A percentile compares a stretch with the other conserved stretches of the same genome.
These are phyloP conservation scores for Oscheius sp. DNA, from an alignment of 2,888 invertebrate species.

Conservation along the genomic window DNA sequence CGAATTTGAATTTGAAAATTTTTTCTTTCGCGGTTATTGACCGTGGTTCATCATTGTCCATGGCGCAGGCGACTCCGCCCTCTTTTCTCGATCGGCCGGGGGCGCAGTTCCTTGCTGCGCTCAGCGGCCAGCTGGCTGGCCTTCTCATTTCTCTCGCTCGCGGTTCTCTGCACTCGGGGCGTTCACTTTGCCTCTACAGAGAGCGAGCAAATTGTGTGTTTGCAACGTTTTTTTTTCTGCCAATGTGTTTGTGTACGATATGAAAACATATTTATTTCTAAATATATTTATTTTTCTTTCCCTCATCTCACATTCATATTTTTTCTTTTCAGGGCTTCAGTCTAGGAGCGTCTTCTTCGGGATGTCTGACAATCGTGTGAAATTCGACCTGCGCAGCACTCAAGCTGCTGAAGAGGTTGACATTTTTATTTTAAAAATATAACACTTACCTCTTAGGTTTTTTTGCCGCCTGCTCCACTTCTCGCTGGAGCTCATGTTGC, in stretches of 20 bases:
- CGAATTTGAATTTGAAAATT: neutral
- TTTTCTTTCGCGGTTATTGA: neutral
- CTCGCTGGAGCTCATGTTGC: constrained; percentile 67
- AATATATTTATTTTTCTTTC: too few species aligned
- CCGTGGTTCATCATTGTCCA: neutral
- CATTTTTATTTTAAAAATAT: too few species aligned
- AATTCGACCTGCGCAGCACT: constrained; percentile 42
- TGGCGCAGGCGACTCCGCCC: constrained; percentile 1
- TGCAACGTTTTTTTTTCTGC: too few species aligned
- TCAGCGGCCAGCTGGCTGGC: constrained; percentile 19
- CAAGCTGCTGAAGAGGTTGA: constrained; percentile 20
- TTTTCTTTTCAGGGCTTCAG: too few species aligned
- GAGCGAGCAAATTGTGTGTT: too few species aligned
- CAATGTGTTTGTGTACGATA: too few species aligned
- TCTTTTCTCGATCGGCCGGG: constrained; percentile 10
- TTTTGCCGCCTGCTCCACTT: constrained; percentile 68
- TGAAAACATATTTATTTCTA: too few species aligned
- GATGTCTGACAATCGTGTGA: constrained; percentile 61
- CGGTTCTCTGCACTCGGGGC: too few species aligned
- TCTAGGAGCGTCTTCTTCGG: constrained; percentile 8
- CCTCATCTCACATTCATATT: too few species aligned
- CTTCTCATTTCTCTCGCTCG: neutral
- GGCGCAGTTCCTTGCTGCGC: constrained; percentile 5
- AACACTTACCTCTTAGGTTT: constrained; percentile 59
- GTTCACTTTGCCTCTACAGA: too few species aligned